phyloP scores from a whole-genome alignment of 2,113 vertebrate species.

The Mixornis gularis region DNA sequence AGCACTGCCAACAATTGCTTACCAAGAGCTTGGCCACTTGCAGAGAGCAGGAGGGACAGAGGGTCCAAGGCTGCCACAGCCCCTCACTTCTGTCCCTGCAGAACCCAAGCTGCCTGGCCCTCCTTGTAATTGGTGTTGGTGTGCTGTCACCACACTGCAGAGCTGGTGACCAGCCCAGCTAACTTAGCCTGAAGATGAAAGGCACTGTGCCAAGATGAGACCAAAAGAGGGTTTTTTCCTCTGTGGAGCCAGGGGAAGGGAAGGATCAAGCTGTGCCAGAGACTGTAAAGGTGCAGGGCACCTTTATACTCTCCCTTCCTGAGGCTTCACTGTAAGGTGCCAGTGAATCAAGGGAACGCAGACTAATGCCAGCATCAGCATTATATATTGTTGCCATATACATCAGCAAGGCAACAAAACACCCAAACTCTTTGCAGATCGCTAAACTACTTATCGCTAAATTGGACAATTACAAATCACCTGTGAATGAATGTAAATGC shows the following conservation, averaged over 20 bases:
- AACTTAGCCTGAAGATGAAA: background rate
- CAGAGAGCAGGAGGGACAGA: background rate
- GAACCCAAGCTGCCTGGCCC: no score
- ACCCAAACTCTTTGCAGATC: background rate
- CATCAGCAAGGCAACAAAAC: background rate
- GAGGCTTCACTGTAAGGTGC: background rate
- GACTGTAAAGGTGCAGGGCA: background rate
- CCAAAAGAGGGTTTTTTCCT: background rate
- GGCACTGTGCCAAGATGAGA: background rate
- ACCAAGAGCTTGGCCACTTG: background rate
- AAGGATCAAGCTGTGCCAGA: background rate
- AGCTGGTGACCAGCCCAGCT: background rate
- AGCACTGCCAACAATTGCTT: background rate
- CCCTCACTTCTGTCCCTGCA: background rate
- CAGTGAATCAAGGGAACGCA: background rate
- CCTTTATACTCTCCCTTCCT: background rate
- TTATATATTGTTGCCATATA: background rate
- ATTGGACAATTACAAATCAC: constrained; percentile 30
- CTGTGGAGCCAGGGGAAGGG: background rate
- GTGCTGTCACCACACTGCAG: background rate
- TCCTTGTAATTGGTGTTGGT: background rate
- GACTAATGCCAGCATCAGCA: background rate
- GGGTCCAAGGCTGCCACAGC: background rate
- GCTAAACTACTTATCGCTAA: background rate
- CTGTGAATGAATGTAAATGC: background rate